Evolutionary conservation across 2,888 invertebrate species (phyloP), one percentile per base, ranked within the genome.

Genomic region (Dicyrtoma fusca): DNA sequence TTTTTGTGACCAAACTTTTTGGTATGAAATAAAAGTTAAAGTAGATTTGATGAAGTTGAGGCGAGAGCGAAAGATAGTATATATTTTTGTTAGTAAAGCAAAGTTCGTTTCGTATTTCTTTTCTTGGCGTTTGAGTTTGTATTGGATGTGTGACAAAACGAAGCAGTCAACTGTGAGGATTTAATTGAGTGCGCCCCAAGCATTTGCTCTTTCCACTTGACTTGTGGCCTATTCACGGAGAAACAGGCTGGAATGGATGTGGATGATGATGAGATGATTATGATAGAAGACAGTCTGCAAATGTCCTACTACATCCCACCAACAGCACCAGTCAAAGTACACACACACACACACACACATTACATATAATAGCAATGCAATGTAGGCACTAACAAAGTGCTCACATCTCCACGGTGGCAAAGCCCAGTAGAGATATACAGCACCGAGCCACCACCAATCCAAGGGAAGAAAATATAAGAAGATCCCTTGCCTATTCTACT

Each of bases 181-280:
- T 77, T 77, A 77, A 77, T 77, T 77, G 77, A 77, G 64, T 69
- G 66, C 21, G 44, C 66, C 68, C 69, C 72, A 64, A 72, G 72
- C 73, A 74, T 73, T 72, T 70, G 72, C 64, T 74, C 55, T 75
- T 74, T 76, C 72, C 74, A 71, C 72, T 64, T 75, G 59, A 76
- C 69, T 73, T 62, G 68, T 55, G 62, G 45, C 66, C 71, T 49
- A 74, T 74, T 71, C 71, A 69, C 45, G 69, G 64, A 69, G 69
- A 73, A 69, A 69, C 55, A 55, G n/a, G 11, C 21, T 26, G 55
- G 17, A 25, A 66, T 34, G 26, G 53, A 21, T 11, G 11, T 2
- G 25, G 25, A 59, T 59, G 59, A 49, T 49, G 49, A 49, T 49
- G 49, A 49, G n/a, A 49, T 49, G 59, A 59, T 59, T 23, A 59